These are phyloP conservation scores for Nemurella pictetii DNA, from an alignment of 2,888 invertebrate genomes.

Conservation along the genomic window DNA sequence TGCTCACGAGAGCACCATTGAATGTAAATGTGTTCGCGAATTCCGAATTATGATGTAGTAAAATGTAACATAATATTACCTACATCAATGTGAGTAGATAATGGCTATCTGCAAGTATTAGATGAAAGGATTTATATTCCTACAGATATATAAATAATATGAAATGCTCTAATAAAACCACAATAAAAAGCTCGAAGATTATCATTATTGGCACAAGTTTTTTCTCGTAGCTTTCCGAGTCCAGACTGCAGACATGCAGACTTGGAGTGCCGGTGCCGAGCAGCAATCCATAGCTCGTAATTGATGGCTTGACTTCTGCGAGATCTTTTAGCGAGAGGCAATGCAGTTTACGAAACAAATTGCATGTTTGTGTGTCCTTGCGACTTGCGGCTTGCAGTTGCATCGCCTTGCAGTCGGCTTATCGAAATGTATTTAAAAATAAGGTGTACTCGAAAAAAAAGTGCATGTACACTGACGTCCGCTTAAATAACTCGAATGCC, in stretches of 20 bases:
- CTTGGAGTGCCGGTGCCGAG: too few relatives aligned
- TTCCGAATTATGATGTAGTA: neutral
- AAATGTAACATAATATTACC: neutral
- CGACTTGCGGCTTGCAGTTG: neutral
- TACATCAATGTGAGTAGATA: neutral
- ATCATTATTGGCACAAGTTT: neutral
- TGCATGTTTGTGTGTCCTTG: constrained; percentile 2
- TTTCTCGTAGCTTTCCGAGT: neutral
- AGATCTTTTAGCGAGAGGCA: neutral
- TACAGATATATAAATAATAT: too few relatives aligned
- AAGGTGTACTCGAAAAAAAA: too few relatives aligned
- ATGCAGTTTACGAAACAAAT: neutral
- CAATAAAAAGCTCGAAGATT: neutral
- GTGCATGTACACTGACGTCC: too few relatives aligned
- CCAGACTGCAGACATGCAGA: neutral
- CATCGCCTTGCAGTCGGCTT: neutral
- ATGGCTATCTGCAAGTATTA: neutral
- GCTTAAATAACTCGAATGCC: too few relatives aligned
- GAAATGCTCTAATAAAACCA: neutral
- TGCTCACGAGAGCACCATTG: too few relatives aligned
- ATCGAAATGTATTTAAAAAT: too few relatives aligned
- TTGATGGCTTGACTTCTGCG: too few relatives aligned
- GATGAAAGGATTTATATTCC: neutral
- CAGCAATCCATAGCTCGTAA: too few relatives aligned
- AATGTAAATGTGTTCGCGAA: too few relatives aligned